Conservation (phyloP, 1,140 invertebrate species). For the Bombus balteatus region DNA sequence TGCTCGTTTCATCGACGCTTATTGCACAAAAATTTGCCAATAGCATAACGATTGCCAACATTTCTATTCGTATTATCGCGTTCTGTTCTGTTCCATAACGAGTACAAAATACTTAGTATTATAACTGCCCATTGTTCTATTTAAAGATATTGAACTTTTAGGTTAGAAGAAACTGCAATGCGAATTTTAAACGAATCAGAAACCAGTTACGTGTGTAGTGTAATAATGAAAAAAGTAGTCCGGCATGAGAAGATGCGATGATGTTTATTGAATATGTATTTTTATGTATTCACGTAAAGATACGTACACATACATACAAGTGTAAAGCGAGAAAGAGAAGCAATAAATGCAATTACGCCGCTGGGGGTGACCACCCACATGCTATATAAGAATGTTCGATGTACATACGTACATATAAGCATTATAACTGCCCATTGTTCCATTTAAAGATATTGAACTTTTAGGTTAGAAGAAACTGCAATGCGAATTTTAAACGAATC, state of each 20-base stretch:
- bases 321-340: not conserved
- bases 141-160: not conserved
- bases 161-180: not conserved
- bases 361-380: too few species aligned
- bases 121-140: not conserved
- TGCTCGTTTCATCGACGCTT: not conserved
- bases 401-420: too few species aligned
- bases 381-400: too few species aligned
- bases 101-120: not conserved
- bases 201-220: too few species aligned
- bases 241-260: not conserved
- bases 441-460: not conserved
- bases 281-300: not conserved
- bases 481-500: not conserved
- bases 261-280: not conserved
- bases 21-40: not conserved
- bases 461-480: not conserved
- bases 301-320: not conserved
- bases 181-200: not conserved
- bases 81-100: not conserved
- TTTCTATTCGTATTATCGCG: not conserved
- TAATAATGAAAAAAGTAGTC: too few species aligned
- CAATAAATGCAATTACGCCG: not conserved
- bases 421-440: not conserved
- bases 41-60: not conserved